A percentile compares a stretch with the other conserved stretches of the same genome.
Conservation (phyloP, 2,797 vertebrate species). For the Aphelocoma californica region DNA sequence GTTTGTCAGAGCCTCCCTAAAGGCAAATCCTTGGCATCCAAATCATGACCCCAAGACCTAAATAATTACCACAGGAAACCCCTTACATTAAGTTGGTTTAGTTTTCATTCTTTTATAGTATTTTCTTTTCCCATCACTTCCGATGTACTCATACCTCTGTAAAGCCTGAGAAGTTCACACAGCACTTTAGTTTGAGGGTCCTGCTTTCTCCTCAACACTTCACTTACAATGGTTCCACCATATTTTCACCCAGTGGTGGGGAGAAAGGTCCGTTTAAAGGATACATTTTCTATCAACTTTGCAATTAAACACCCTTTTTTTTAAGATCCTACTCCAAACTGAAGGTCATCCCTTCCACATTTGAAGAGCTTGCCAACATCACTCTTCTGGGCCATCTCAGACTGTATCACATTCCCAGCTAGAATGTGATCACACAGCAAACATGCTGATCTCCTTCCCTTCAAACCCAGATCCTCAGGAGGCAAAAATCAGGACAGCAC, state of each 20-base stretch:
- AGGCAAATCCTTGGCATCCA: background rate
- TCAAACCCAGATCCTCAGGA: background rate
- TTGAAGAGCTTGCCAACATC: background rate
- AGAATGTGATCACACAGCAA: background rate
- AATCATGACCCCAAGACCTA: background rate
- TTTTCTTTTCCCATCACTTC: background rate
- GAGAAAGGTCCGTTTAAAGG: background rate
- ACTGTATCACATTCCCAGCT: background rate
- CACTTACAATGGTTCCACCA: background rate
- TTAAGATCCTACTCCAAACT: background rate
- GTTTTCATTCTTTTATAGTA: background rate
- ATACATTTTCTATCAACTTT: background rate
- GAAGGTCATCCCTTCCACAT: background rate
- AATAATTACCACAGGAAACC: background rate
- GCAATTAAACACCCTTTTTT: background rate
- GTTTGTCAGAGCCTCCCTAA: background rate
- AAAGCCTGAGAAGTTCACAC: background rate
- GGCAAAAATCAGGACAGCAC: background rate
- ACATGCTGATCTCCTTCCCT: background rate
- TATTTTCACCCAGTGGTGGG: background rate
- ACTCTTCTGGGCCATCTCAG: background rate
- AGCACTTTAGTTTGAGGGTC: background rate
- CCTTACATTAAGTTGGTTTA: background rate
- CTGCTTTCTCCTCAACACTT: background rate
- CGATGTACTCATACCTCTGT: background rate